These are phyloP conservation scores for Drosophila niveifrons DNA, from an alignment of 2,888 invertebrate species.

Conservation along the genomic window DNA sequence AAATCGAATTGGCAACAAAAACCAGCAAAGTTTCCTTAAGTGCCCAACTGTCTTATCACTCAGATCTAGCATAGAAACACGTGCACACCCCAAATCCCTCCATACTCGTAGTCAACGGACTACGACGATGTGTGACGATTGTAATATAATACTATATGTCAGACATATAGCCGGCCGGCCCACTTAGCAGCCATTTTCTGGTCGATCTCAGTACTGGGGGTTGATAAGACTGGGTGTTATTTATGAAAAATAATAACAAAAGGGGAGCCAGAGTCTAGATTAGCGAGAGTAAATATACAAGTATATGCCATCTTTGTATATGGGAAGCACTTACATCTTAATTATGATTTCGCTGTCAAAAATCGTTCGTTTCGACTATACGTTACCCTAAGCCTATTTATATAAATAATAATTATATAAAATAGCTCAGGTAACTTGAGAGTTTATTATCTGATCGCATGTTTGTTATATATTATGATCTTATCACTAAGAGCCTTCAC, in stretches of 20 bases:
- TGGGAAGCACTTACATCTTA: not conserved
- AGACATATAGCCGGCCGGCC: conserved; percentile 22
- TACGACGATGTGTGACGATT: too few relatives aligned
- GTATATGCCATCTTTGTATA: not conserved
- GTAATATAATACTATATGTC: conserved; percentile 20
- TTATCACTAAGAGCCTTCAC: not conserved
- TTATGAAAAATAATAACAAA: conserved; percentile 10
- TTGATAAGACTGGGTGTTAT: conserved; percentile 38
- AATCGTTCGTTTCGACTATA: not conserved
- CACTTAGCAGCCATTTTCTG: conserved; percentile 15
- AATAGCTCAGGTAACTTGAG: too few relatives aligned
- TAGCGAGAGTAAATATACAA: not conserved
- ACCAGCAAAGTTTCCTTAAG: not conserved
- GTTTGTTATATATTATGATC: not conserved
- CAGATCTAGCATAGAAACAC: conserved; percentile 33
- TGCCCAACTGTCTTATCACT: conserved; percentile 15
- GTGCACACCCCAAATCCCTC: conserved; percentile 12
- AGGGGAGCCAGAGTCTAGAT: conserved; percentile 19
- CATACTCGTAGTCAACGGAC: too few relatives aligned
- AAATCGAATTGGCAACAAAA: not conserved
- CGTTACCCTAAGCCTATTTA: too few relatives aligned
- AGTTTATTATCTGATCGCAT: not conserved
- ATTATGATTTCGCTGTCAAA: not conserved
- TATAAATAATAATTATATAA: too few relatives aligned
- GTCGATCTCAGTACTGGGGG: not conserved